Evolutionary conservation across 2,888 invertebrate species (phyloP).

Genomic region (Onchidella celtica): DNA sequence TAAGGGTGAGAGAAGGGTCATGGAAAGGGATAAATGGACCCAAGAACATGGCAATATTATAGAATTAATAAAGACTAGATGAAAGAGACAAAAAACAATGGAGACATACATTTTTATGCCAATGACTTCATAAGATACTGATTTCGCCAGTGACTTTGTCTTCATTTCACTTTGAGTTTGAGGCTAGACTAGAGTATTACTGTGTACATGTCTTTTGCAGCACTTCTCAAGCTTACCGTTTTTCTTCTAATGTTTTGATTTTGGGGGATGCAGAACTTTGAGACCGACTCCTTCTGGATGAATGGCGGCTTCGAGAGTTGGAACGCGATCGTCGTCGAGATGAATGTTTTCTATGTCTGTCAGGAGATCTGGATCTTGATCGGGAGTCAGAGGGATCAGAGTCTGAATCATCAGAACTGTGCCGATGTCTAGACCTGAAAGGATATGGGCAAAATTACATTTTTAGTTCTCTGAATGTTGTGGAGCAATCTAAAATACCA

Average conservation of each 20-base stretch:
- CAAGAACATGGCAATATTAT: no score
- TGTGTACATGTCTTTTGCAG: background rate
- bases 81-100: no score
- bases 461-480: no score
- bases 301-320: background rate
- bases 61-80: no score
- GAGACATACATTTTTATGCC: no score
- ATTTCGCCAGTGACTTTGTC: no score
- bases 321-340: slow-evolving; percentile 22
- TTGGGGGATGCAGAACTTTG: background rate
- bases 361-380: slow-evolving; percentile 59
- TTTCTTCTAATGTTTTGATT: slow-evolving; percentile 22
- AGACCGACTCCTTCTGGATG: background rate
- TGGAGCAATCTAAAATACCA: no score
- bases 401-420: slow-evolving; percentile 45
- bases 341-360: slow-evolving; percentile 40
- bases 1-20: no score
- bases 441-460: no score
- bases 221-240: slow-evolving; percentile 6
- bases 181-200: no score
- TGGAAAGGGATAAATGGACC: no score
- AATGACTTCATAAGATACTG: no score
- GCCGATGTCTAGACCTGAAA: slow-evolving; percentile 20
- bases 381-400: slow-evolving; percentile 46
- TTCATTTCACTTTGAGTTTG: background rate